Evolutionary conservation across 64 coral and sea anemone genomes (phyloP), one percentile per base, ranked within the genome.

Genomic region (Orbicella faveolata): DNA sequence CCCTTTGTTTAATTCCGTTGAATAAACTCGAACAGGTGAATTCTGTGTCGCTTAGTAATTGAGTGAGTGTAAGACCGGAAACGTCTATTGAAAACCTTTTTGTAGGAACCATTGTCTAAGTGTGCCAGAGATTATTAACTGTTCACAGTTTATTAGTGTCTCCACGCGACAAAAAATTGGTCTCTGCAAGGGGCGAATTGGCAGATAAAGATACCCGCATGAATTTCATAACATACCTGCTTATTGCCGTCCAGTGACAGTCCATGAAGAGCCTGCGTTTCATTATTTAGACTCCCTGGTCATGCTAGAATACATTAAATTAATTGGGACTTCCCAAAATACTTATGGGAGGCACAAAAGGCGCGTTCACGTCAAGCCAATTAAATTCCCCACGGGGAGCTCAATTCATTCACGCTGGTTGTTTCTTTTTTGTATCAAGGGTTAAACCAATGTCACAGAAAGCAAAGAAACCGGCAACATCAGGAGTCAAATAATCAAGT

Each of bases 1-100:
- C 16, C 18, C 79, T 81, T 81, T 85, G 64, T 83, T 66, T 68
- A 8, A 85, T 72, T 52, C 82, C 82, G 82, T 85, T 85, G 65
- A 85, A 85, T 48, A 52, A 85, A 70, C 82, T 20, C 23, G 15
- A 18, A 52, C 82, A 85, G 82, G 82, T 85, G 82, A 52, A 21
- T 52, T 48, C 52, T 3, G 13, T 52, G 34, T 44, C 39, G 65
- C 21, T 19, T 6, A 52, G 61, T 66, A 48, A 85, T 72, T 14
- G 82, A 72, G 20, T 21, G 36, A 72, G 63, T 21, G 37, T 72
- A 83, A 52, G 1, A 52, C 82, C 82, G 82, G 82, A 85, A 85
- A 85, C 64, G 33, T 85, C 62, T 35, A 52, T 85, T 65, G n/a
- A 85, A 85, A 85, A 73, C 63, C 67, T 23, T 39, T 20, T 73